Evolutionary conservation across 2,888 invertebrate genomes (phyloP), one percentile per base, ranked within the genome.

Genomic region (Leptinotarsa juncta): DNA sequence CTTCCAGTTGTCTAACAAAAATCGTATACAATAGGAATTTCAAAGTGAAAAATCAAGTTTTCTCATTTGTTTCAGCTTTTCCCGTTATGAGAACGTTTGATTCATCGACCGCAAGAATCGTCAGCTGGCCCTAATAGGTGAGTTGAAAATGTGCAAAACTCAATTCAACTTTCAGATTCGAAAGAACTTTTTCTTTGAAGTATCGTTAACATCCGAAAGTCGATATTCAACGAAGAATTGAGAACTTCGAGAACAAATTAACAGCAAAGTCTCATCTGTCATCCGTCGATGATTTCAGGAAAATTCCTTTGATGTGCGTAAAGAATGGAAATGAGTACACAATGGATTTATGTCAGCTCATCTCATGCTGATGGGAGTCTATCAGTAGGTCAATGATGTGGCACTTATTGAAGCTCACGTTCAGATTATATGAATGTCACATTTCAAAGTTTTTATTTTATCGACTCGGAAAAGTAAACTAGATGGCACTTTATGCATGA

Each of bases 31-130:
- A 14, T 53, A 42, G 42, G 15, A 67, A 51, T 42, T 14, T 53
- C n/a, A n/a, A 26, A 16, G n/a, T 26, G 26, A 16, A 23, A 67
- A 26, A n/a, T 32, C 5, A 26, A 53, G 26, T 50, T 67, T 53
- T 67, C 32, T 67, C 10, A 67, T 51, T 53, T 67, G 67, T 67
- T 67, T 51, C 67, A 67, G 67, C 26, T 67, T 26, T n/a, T 26
- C 67, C 26, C 7, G 51, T 51, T n/a, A 67, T 67, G 67, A 67
- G 16, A 67, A 23, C n/a, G n/a, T 51, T 20, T 53, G n/a, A 67
- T 53, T 67, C 18, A 23, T 67, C 26, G 16, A 16, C 20, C 50
- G 18, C n/a, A 26, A 51, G 32, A 23, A 16, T 67, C 53, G 23
- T 0, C 53, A 15, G 32, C 26, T 26, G 26, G 10, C n/a, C 15